Conservation (phyloP, 2,888 invertebrate species). For the Mythimna lalbum region DNA sequence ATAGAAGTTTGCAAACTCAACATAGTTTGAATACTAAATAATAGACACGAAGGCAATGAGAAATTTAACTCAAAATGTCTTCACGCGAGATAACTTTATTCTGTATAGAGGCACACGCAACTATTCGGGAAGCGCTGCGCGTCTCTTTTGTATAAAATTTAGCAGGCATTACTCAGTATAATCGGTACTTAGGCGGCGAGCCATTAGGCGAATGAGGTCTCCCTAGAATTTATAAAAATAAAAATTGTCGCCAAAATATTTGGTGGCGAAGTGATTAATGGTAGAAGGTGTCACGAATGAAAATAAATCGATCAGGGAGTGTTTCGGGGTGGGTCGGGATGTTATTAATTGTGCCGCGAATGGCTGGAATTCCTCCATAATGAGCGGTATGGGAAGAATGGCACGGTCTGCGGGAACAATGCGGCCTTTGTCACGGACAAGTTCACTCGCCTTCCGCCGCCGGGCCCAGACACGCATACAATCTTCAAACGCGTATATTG, state of each 20-base stretch:
- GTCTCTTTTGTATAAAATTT: slow-evolving; percentile 45
- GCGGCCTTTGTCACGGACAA: slow-evolving; percentile 61
- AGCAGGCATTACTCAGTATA: slow-evolving; percentile 54
- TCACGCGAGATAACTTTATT: slow-evolving; percentile 26
- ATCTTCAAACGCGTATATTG: slow-evolving; percentile 41
- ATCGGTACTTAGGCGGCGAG: slow-evolving; percentile 49
- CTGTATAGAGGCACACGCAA: slow-evolving; percentile 40
- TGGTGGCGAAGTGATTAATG: slow-evolving; percentile 65
- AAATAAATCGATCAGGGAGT: slow-evolving; percentile 67
- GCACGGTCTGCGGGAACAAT: slow-evolving; percentile 64
- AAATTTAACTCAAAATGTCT: slow-evolving; percentile 34
- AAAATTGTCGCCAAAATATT: slow-evolving; percentile 65
- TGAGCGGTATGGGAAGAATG: slow-evolving; percentile 69
- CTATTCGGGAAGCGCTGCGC: slow-evolving; percentile 38
- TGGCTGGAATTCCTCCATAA: slow-evolving; percentile 67
- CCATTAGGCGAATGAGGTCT: slow-evolving; percentile 56
- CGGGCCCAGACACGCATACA: slow-evolving; percentile 13
- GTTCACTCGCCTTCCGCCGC: slow-evolving; percentile 44
- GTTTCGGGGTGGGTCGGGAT: slow-evolving; percentile 55
- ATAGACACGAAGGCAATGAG: slow-evolving; percentile 33
- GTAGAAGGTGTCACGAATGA: slow-evolving; percentile 61
- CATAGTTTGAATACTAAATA: slow-evolving; percentile 54
- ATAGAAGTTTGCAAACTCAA: slow-evolving; percentile 48
- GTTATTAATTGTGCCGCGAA: slow-evolving; percentile 70
- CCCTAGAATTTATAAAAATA: slow-evolving; percentile 60